Percentiles rank a stretch among this genome's conserved stretches.
Conservation (phyloP, 37 sponge, comb jelly and placozoan species). For the Chondrilla cf. caribensis region DNA sequence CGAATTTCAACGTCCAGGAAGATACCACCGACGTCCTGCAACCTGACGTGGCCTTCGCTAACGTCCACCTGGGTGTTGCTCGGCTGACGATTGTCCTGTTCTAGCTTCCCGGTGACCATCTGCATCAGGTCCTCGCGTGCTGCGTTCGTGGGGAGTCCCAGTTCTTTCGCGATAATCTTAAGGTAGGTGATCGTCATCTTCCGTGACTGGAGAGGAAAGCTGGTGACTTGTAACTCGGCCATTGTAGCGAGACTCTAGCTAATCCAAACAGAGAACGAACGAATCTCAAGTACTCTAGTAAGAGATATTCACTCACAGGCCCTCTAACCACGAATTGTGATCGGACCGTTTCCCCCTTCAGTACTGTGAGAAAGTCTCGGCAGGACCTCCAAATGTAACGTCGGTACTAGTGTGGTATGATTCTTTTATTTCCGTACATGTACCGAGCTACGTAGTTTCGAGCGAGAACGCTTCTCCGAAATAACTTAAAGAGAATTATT, state of each 20-base stretch:
- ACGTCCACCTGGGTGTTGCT: background rate
- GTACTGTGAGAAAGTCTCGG: background rate
- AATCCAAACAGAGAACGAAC: background rate
- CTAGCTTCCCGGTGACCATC: background rate
- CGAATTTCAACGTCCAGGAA: background rate
- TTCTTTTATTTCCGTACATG: too few relatives aligned
- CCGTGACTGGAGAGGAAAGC: background rate
- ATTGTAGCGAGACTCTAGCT: background rate
- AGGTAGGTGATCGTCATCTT: background rate
- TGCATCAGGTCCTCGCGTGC: constrained; percentile 2
- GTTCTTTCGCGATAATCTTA: background rate
- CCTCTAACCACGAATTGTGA: background rate
- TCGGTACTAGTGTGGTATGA: too few relatives aligned
- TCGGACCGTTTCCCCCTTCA: background rate
- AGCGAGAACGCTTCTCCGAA: too few relatives aligned
- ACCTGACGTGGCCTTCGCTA: background rate
- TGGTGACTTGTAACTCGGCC: background rate
- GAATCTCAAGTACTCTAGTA: background rate
- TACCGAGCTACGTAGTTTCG: too few relatives aligned
- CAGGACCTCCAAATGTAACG: constrained; percentile 7
- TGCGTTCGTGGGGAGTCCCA: background rate
- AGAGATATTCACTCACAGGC: constrained; percentile 1
- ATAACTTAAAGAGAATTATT: too few relatives aligned
- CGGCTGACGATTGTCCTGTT: background rate
- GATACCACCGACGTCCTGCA: background rate